Conservation (phyloP, 2,888 invertebrate species). For the Drosophila eohydei region DNA sequence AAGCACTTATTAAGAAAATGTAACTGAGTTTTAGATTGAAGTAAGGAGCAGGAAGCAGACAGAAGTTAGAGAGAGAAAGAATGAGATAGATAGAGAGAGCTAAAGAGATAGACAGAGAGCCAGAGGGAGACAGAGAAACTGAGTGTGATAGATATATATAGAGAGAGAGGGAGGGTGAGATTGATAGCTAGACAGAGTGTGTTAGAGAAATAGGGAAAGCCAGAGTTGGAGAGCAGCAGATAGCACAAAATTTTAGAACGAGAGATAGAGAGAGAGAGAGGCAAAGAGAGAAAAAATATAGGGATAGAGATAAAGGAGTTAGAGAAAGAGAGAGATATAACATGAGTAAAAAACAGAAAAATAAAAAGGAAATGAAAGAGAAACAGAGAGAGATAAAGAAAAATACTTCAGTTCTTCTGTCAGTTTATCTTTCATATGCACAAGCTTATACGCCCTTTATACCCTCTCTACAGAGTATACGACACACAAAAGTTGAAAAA, state of each 20-base stretch:
- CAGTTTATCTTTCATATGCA: not conserved
- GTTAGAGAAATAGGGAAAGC: too few species aligned
- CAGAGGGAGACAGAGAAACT: not conserved
- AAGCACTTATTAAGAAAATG: not conserved
- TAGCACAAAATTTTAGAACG: too few species aligned
- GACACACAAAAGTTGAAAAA: conserved; percentile 30
- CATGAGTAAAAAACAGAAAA: not conserved
- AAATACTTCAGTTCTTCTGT: not conserved
- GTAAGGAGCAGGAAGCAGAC: not conserved
- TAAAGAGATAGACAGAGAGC: not conserved
- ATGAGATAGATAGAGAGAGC: not conserved
- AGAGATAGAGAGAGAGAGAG: too few species aligned
- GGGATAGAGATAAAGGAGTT: too few species aligned
- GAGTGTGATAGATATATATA: not conserved
- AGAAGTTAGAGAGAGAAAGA: not conserved
- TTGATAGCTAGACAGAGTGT: not conserved
- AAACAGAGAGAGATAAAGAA: not conserved
- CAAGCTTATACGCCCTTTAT: not conserved
- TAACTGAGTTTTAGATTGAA: not conserved
- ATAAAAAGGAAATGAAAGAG: too few species aligned
- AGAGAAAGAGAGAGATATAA: not conserved
- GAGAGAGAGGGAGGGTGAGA: not conserved
- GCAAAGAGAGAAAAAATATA: too few species aligned
- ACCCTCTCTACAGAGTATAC: not conserved
- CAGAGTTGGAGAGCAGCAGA: too few species aligned